These are phyloP conservation scores for Pachyseris speciosa DNA, from an alignment of 64 coral and sea anemone species.

Conservation along the genomic window DNA sequence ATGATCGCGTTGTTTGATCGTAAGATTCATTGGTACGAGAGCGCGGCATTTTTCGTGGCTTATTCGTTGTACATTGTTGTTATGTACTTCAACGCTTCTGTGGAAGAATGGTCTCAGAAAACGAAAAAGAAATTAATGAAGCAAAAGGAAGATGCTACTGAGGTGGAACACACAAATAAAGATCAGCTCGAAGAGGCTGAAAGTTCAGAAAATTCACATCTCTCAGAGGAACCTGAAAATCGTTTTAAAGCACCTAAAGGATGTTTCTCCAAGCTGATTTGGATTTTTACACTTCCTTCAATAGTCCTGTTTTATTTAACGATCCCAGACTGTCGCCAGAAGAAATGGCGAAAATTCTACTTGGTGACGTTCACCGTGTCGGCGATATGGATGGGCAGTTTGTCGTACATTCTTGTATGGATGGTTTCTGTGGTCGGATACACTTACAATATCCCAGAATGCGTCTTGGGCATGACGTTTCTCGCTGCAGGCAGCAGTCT, in stretches of 20 bases:
- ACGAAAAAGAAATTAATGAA: slow-evolving; percentile 37
- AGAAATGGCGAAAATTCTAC: slow-evolving; percentile 77
- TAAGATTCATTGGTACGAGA: slow-evolving; percentile 93
- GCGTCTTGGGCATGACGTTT: slow-evolving; percentile 89
- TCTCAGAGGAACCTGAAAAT: slow-evolving; percentile 18
- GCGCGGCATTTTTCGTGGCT: slow-evolving; percentile 68
- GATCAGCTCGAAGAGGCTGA: slow-evolving; percentile 13
- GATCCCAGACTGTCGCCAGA: slow-evolving; percentile 91
- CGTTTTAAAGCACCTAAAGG: slow-evolving; percentile 59
- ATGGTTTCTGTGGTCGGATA: slow-evolving; percentile 88
- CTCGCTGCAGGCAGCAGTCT: slow-evolving; percentile 93
- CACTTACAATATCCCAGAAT: slow-evolving; percentile 87
- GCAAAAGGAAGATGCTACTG: slow-evolving; percentile 2
- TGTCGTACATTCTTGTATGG: slow-evolving; percentile 90
- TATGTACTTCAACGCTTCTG: slow-evolving; percentile 83
- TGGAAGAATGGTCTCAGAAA: slow-evolving; percentile 60
- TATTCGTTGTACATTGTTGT: slow-evolving; percentile 80
- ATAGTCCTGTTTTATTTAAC: slow-evolving; percentile 71
- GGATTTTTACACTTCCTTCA: slow-evolving; percentile 70
- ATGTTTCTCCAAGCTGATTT: slow-evolving; percentile 44
- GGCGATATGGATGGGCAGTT: slow-evolving; percentile 76
- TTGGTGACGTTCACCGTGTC: slow-evolving; percentile 76
- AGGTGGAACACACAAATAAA: background rate
- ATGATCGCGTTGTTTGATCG: slow-evolving; percentile 82
- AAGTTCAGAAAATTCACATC: background rate